Percentiles rank a stretch among this genome's conserved stretches.
Conservation (phyloP, 1,140 invertebrate species). For the Panagrolaimus sp. region DNA sequence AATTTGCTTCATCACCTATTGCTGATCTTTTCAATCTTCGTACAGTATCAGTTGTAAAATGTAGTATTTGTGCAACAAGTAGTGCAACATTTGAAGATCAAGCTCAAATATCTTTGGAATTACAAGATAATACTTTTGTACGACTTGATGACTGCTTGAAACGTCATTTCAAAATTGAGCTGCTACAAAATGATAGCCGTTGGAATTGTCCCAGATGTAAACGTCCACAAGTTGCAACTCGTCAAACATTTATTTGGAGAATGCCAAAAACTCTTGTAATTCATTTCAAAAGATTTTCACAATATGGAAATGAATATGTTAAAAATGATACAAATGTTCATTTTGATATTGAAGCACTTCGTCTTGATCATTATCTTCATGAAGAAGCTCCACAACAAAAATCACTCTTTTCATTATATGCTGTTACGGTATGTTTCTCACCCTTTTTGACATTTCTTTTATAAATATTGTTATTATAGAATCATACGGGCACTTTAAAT, state of each 20-base stretch:
- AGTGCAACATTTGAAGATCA: slow-evolving; percentile 23
- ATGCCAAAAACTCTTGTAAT: slow-evolving; percentile 29
- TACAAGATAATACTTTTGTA: slow-evolving; percentile 12
- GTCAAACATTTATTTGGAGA: slow-evolving; percentile 31
- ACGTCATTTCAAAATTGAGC: slow-evolving; percentile 19
- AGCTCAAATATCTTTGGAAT: slow-evolving; percentile 25
- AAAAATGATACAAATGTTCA: slow-evolving; percentile 38
- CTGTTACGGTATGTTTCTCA: slow-evolving; percentile 24
- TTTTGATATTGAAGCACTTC: slow-evolving; percentile 25
- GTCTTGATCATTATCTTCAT: slow-evolving; percentile 32
- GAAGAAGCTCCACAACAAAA: slow-evolving; percentile 5
- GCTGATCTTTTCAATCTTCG: slow-evolving; percentile 39
- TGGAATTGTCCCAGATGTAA: slow-evolving; percentile 32
- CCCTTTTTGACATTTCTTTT: not conserved
- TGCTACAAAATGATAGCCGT: slow-evolving; percentile 17
- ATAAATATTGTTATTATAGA: slow-evolving; percentile 20
- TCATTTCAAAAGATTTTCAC: slow-evolving; percentile 42
- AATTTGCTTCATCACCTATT: slow-evolving; percentile 35
- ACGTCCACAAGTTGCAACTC: slow-evolving; percentile 21
- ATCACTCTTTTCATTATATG: slow-evolving; percentile 31
- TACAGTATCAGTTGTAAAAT: slow-evolving; percentile 22
- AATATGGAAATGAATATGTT: slow-evolving; percentile 26
- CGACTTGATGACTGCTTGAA: slow-evolving; percentile 21
- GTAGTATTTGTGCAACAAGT: slow-evolving; percentile 16
- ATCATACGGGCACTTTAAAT: slow-evolving; percentile 24